These are phyloP conservation scores for Brachyopa scutellaris DNA, from an alignment of 2,888 invertebrate species.

Conservation along the genomic window DNA sequence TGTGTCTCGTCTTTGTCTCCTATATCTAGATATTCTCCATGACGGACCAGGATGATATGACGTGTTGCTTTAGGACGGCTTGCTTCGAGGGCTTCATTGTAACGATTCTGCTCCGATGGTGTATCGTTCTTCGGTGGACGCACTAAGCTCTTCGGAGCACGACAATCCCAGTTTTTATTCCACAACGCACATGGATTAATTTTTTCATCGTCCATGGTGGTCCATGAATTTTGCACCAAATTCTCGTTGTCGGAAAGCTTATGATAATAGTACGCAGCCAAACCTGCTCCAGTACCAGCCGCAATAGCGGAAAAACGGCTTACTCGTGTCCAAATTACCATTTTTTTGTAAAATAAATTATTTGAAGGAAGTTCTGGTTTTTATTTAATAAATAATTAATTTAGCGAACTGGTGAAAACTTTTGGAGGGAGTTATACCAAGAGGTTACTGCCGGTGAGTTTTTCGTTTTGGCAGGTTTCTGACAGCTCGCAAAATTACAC, in stretches of 20 bases:
- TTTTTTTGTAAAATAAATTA: constrained; percentile 4
- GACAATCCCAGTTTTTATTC: constrained; percentile 95
- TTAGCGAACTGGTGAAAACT: no score
- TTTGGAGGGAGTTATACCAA: no score
- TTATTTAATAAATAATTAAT: no score
- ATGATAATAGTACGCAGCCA: constrained; percentile 85
- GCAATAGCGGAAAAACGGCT: constrained; percentile 81
- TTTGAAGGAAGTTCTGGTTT: no score
- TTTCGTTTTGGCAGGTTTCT: no score
- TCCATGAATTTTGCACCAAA: constrained; percentile 86
- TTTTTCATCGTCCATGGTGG: constrained; percentile 81
- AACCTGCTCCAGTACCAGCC: constrained; percentile 86
- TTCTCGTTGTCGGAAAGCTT: constrained; percentile 81
- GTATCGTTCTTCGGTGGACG: constrained; percentile 83
- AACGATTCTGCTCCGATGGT: constrained; percentile 86
- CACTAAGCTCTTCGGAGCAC: constrained; percentile 88
- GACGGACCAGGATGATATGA: constrained; percentile 95
- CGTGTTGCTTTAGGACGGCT: constrained; percentile 84
- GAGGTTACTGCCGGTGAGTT: no score
- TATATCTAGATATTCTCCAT: constrained; percentile 94
- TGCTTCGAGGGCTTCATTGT: constrained; percentile 86
- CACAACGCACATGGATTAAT: constrained; percentile 84
- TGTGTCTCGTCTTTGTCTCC: constrained; percentile 89
- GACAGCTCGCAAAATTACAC: no score
- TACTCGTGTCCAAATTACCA: constrained; percentile 73